Conservation (phyloP, 2,888 invertebrate genomes). For the Meta bourneti region DNA sequence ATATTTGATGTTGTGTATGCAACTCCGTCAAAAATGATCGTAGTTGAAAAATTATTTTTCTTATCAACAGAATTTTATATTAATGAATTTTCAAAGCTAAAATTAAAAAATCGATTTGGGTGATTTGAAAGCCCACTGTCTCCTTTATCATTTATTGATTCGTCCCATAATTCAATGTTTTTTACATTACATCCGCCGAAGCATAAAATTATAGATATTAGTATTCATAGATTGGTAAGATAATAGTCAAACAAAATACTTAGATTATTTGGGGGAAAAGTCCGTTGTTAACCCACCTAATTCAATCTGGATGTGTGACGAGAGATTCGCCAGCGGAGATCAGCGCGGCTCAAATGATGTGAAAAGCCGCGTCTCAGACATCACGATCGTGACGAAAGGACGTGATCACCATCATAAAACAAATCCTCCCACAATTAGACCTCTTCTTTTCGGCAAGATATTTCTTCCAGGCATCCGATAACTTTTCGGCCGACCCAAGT, state of each 20-base stretch:
- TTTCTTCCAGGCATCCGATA: slow-evolving; percentile 3
- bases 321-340: slow-evolving; percentile 7
- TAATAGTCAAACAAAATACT: not conserved
- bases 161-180: too few species aligned
- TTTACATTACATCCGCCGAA: too few species aligned
- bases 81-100: too few species aligned
- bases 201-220: too few species aligned
- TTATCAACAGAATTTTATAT: too few species aligned
- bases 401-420: slow-evolving; percentile 42
- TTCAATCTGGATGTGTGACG: slow-evolving; percentile 21
- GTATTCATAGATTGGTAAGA: too few species aligned
- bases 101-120: too few species aligned
- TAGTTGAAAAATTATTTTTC: too few species aligned
- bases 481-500: not conserved
- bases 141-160: too few species aligned
- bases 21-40: too few species aligned
- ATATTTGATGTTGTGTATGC: too few species aligned
- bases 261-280: slow-evolving; percentile 4
- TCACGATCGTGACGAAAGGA: slow-evolving; percentile 36
- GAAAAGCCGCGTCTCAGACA: slow-evolving; percentile 41
- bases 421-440: slow-evolving; percentile 33
- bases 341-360: slow-evolving; percentile 45
- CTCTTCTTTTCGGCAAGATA: not conserved
- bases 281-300: slow-evolving; percentile 19
- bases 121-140: too few species aligned